phyloP scores from a whole-genome alignment of 2,888 invertebrate genomes.

The Trissolcus brochymenae region DNA sequence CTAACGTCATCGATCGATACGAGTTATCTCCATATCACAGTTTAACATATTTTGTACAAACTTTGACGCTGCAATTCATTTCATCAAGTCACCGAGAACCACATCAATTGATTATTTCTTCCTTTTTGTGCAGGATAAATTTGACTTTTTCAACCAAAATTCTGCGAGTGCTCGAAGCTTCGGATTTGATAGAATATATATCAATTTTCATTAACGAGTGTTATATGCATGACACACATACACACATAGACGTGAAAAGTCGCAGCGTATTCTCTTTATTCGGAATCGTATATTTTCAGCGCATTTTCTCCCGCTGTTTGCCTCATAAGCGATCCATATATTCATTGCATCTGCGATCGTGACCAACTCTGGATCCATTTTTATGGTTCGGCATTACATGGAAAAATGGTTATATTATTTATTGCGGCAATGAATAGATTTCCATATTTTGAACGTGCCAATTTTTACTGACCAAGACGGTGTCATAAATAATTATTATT shows the following conservation, averaged over 20 bases:
- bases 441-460: constrained; percentile 39
- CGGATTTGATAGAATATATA: constrained; percentile 59
- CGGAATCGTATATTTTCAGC: constrained; percentile 41
- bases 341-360: constrained; percentile 45
- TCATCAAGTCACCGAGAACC: neutral
- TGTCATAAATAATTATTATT: constrained; percentile 29
- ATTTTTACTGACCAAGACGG: constrained; percentile 16
- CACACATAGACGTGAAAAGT: constrained; percentile 21
- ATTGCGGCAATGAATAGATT: constrained; percentile 45
- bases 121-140: constrained; percentile 23
- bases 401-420: constrained; percentile 52
- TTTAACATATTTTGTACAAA: constrained; percentile 15
- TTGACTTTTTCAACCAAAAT: constrained; percentile 10
- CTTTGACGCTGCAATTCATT: constrained; percentile 11
- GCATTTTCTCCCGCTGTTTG: constrained; percentile 6
- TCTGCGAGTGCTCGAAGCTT: neutral
- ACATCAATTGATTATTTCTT: constrained; percentile 24
- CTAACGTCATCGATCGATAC: constrained; percentile 4
- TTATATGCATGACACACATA: constrained; percentile 44
- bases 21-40: constrained; percentile 1
- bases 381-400: constrained; percentile 44
- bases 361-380: constrained; percentile 49
- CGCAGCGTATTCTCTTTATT: constrained; percentile 42
- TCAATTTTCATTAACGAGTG: constrained; percentile 62
- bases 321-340: constrained; percentile 46